Conservation (phyloP, 2,797 vertebrate species). For the Eptatretus atami region DNA sequence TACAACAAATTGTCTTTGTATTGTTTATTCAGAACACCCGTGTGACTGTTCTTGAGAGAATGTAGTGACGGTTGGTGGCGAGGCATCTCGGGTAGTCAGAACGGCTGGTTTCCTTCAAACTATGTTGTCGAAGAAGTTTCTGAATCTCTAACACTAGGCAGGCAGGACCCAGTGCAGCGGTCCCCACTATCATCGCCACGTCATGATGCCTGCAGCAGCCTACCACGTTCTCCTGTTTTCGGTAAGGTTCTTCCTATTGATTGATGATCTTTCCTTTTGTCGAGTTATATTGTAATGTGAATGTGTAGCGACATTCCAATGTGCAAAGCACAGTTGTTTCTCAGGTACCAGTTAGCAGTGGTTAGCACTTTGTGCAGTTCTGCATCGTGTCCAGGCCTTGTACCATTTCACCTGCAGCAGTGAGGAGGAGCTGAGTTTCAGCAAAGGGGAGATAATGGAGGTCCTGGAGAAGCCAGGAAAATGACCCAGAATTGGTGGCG, state of each 20-base stretch:
- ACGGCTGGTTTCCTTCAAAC: constrained; percentile 65
- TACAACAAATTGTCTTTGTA: background rate
- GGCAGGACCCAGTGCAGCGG: too few relatives aligned
- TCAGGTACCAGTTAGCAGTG: too few relatives aligned
- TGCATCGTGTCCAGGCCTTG: constrained; percentile 51
- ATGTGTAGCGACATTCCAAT: too few relatives aligned
- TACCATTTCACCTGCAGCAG: constrained; percentile 53
- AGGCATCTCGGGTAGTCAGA: constrained; percentile 36
- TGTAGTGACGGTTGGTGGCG: constrained; percentile 76
- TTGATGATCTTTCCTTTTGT: too few relatives aligned
- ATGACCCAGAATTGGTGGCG: constrained; percentile 79
- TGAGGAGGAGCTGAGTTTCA: constrained; percentile 61
- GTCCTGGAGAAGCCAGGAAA: constrained; percentile 65
- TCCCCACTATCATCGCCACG: too few relatives aligned
- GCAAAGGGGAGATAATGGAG: constrained; percentile 58
- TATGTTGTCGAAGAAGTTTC: constrained; percentile 47
- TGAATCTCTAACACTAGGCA: background rate
- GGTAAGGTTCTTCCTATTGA: too few relatives aligned
- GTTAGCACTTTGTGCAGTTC: constrained; percentile 13
- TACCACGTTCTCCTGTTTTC: too few relatives aligned
- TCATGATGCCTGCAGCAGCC: too few relatives aligned
- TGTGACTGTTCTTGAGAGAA: constrained; percentile 64
- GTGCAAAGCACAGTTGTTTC: too few relatives aligned
- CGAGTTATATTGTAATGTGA: too few relatives aligned
- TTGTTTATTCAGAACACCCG: constrained; percentile 24